These are phyloP conservation scores for Physocephala rufipes DNA, from an alignment of 2,888 invertebrate genomes.

Conservation along the genomic window DNA sequence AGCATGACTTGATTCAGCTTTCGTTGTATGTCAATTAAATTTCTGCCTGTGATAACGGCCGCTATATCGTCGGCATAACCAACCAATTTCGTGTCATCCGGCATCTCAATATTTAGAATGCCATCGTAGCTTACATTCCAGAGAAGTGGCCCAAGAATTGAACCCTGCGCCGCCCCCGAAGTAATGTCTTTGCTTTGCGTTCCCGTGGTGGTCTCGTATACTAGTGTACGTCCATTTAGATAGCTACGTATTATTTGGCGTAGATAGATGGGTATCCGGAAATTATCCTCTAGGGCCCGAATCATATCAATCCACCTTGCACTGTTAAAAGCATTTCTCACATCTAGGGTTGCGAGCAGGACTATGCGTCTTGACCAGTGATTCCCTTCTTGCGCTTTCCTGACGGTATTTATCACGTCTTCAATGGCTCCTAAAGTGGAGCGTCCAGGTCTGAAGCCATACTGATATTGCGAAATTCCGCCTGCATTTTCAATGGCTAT, in stretches of 20 bases:
- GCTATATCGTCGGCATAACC: no score
- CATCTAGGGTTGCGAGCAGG: constrained; percentile 1
- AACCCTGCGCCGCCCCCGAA: constrained; percentile 30
- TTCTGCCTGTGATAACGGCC: no score
- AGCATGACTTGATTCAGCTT: no score
- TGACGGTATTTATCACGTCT: constrained; percentile 6
- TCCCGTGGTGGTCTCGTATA: no score
- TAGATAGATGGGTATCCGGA: no score
- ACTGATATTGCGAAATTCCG: no score
- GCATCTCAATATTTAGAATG: constrained; percentile 33
- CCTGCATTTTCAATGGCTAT: no score
- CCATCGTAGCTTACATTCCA: constrained; percentile 36
- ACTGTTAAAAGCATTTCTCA: constrained; percentile 5
- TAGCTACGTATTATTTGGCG: no score
- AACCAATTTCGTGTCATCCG: constrained; percentile 24
- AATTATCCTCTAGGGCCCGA: not conserved
- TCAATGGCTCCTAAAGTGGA: no score
- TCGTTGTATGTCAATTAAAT: no score
- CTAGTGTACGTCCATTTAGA: no score
- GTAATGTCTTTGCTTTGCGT: constrained; percentile 28
- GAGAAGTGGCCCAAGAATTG: constrained; percentile 23
- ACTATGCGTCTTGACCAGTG: not conserved
- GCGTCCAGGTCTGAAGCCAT: no score
- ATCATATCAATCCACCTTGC: constrained; percentile 1
- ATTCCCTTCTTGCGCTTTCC: not conserved